Evolutionary conservation across 2,888 invertebrate genomes (phyloP), one percentile per base, ranked within the genome.

Genomic region (Pyralis farinalis): DNA sequence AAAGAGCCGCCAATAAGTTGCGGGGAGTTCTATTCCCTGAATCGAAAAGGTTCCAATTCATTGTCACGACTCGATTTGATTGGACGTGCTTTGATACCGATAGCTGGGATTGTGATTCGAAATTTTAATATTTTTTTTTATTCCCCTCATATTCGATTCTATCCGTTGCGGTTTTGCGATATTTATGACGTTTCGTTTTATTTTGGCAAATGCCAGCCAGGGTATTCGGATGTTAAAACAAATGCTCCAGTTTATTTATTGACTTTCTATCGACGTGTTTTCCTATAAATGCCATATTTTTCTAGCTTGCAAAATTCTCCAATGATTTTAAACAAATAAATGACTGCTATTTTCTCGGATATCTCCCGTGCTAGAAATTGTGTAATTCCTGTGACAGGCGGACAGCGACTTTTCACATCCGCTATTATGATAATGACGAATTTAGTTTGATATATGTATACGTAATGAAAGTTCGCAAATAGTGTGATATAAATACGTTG

Each of bases 1-100:
- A 86, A 84, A 84, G 76, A 71, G 76, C 72, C 63, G 76, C 73
- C 82, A 83, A 83, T 86, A 86, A 86, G 83, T 85, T 84, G 27
- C 82, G 79, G 63, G 16, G 63, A 71, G 70, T 76, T 31, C 11
- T 78, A 85, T 83, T 83, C 80, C 79, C 68, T 70, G 71, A 72
- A 80, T 78, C 81, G 77, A 72, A 83, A 84, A 80, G 81, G 80
- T 77, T 78, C 75, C 76, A 77, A 82, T 82, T 84, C 85, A 83
- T 79, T 84, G 85, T 86, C 86, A 87, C 87, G 86, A 82, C 82
- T 71, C 82, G 77, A 72, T 84, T 82, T 83, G 83, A 87, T 85
- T 86, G 87, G 81, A 87, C 87, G 88, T 88, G 88, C 87, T 84
- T 80, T 84, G 87, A 80, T 81, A 85, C 66, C 76, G 87, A 85